Percentiles rank a stretch among this genome's conserved stretches.
These are phyloP conservation scores for Antigone vipio DNA, from an alignment of 2,113 vertebrate genomes.

Conservation along the genomic window DNA sequence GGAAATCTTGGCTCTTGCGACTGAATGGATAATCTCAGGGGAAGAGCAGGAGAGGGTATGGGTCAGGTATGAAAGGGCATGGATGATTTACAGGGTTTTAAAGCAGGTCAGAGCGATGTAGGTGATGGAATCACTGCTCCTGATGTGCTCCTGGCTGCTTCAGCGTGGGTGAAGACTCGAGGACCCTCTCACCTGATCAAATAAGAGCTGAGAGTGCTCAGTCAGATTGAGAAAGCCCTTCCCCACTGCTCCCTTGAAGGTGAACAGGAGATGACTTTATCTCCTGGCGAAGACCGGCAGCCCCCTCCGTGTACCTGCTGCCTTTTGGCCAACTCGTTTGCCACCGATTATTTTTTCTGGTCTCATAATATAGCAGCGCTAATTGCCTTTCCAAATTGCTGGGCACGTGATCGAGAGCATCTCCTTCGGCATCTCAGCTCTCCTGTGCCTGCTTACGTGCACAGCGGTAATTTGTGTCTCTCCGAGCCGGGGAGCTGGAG, in stretches of 20 bases:
- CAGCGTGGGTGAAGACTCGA: background rate
- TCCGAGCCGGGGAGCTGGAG: constrained; percentile 7
- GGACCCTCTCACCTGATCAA: background rate
- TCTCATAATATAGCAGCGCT: background rate
- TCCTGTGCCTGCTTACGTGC: background rate
- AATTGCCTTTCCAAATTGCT: background rate
- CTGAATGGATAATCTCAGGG: background rate
- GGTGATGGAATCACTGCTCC: background rate
- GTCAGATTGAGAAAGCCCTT: background rate
- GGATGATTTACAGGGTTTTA: background rate
- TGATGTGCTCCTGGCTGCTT: background rate
- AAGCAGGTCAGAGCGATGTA: background rate
- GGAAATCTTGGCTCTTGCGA: background rate
- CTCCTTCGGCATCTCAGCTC: background rate
- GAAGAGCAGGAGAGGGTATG: background rate
- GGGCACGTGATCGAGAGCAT: background rate
- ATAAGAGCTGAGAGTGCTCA: background rate
- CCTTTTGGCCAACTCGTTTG: background rate
- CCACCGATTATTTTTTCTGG: background rate
- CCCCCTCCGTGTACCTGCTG: background rate
- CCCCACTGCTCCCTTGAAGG: background rate
- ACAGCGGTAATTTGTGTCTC: background rate
- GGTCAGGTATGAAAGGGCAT: background rate
- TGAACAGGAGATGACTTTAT: background rate
- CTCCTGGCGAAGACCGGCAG: background rate